Base-by-base conservation (phyloP, 2,113 vertebrate species). In the Psilopogon haemacephalus region DNA sequence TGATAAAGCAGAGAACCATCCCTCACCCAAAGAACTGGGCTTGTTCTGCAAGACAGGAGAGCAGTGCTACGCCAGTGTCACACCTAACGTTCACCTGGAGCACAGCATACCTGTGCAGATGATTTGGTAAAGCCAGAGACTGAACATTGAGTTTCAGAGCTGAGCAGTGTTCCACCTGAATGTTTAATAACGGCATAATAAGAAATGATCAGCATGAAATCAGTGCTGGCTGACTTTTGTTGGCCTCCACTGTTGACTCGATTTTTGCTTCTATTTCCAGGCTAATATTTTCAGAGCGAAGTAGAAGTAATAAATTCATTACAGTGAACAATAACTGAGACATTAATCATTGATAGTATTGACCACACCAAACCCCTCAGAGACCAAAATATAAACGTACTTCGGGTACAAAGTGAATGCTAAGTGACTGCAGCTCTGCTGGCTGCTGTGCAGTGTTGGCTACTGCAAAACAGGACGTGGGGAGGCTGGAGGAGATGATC, bases 271-370 rank as follows among this genome's bases (percentile, higher is more conserved):
- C 52, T n/a, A 64, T 81, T 64, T 50, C 68, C 10, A 24, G 44
- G 63, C 12, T 21, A 50, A 14, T 11, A 30, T 33, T 94, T 96
- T 88, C 81, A 86, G 71, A 52, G 11, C 48, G 55, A 80, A 68
- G 42, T 21, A 70, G 55, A 73, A 83, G 19, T 56, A 70, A 67
- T 38, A 65, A 50, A 79, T 92, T 80, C 40, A 74, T 59, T 78
- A 81, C 56, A 89, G 85, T 30, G 40, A n/a, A 62, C 70, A 93
- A 76, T 71, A 93, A 68, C 70, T 84, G 95, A 86, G 63, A 88
- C 44, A 64, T 26, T 84, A 91, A 46, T 56, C 48, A 71, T 40
- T 60, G 56, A 35, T 48, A 40, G 78, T 44, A 55, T 56, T 7
- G 85, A 82, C 38, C 56, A 80, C 26, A n/a, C 44, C 54, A 91